Conservation (phyloP, 2,888 invertebrate species). For the Andrena dorsata region DNA sequence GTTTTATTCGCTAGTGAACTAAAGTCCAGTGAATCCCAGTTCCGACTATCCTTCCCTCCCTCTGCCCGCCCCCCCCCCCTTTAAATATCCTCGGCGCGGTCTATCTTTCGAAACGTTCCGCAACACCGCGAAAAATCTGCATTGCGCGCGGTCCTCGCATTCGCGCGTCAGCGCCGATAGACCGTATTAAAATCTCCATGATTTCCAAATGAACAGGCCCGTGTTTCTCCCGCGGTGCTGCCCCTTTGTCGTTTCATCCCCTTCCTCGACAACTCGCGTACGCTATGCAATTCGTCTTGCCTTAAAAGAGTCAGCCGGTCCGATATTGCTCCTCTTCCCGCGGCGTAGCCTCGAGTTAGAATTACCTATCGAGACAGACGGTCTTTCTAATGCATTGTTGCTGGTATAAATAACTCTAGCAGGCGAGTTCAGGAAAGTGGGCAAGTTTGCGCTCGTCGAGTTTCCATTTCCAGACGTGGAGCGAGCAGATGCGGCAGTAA, state of each 20-base stretch:
- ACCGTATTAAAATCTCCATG: no score
- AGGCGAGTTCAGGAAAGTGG: background rate
- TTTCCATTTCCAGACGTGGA: constrained; percentile 25
- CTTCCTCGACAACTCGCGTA: no score
- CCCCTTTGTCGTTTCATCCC: no score
- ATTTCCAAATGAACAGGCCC: no score
- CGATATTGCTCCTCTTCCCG: no score
- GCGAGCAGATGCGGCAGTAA: constrained; percentile 46
- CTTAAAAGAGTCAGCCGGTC: no score
- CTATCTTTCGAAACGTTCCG: background rate
- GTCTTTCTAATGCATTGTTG: no score
- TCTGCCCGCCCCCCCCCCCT: background rate
- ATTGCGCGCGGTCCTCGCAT: background rate
- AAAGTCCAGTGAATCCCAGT: background rate
- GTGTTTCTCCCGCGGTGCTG: no score
- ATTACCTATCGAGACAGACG: no score
- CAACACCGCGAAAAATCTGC: background rate
- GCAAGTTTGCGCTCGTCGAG: constrained; percentile 24
- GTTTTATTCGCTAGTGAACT: constrained; percentile 31
- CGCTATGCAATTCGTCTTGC: no score
- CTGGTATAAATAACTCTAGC: no score
- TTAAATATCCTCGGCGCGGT: constrained; percentile 1
- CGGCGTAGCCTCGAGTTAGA: no score
- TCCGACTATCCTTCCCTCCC: background rate
- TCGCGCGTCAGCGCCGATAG: background rate